Base-by-base conservation (phyloP, 2,797 vertebrate genomes). In the Trematomus bernacchii region DNA sequence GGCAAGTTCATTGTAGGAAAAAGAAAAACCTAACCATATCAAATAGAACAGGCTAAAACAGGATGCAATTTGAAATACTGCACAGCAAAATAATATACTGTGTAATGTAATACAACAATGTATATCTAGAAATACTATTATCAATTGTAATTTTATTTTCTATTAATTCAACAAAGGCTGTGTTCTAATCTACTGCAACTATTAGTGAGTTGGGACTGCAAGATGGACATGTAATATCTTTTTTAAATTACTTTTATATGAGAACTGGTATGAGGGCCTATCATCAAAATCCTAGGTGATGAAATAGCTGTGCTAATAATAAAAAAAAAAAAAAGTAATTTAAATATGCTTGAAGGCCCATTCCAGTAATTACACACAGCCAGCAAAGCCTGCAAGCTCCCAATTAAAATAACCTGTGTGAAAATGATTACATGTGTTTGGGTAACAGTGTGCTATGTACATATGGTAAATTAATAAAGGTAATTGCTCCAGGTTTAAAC, bases 351-450 rank as follows among this genome's bases (percentile, higher is more conserved):
- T 42, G 74, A 60, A 92, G 93, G 88, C 84, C 67, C 69, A 65
- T 52, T 72, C 51, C 78, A 85, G 85, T 93, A 93, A 94, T 94
- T 92, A 91, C 84, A 91, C 85, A 89, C 83, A 46, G 60, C 77
- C 65, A 73, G 74, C 64, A 60, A 80, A 72, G 82, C 89, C 77
- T 76, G 65, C 77, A 78, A 65, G 69, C 82, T 75, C 33, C 51
- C 81, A 80, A 79, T 87, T 85, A 85, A 85, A 37, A 75, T 73
- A 76, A 85, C 88, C 83, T 80, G 86, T 88, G 72, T 76, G 76
- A 88, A 85, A 51, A 77, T 59, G 61, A 78, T 52, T 76, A 83
- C 77, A 76, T 75, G 62, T 71, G 75, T 78, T 72, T 80, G 72
- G 64, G 71, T 82, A 80, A 80, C 71, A 67, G 71, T 79, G 46